phyloP scores from a whole-genome alignment of 2,797 vertebrate species.

The Emys orbicularis region DNA sequence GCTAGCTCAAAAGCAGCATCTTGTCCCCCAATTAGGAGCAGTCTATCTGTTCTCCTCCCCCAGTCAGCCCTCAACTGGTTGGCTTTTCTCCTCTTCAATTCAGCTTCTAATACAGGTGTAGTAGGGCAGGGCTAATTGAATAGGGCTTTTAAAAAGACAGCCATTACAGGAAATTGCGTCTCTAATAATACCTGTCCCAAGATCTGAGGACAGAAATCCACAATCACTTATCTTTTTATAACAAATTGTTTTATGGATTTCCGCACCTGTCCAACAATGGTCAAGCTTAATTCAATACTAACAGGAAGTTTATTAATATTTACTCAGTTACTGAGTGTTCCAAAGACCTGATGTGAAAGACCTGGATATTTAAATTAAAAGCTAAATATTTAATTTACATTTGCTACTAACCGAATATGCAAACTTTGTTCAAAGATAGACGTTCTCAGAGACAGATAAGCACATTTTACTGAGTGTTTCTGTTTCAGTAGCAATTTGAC shows the following conservation, averaged over 20 bases:
- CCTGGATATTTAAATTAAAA: constrained; percentile 55
- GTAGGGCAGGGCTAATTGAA: constrained; percentile 7
- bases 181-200: constrained; percentile 54
- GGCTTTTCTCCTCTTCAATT: background rate
- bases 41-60: background rate
- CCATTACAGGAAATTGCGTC: constrained; percentile 52
- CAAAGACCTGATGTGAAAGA: constrained; percentile 44
- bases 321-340: constrained; percentile 54
- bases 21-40: background rate
- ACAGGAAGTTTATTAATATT: constrained; percentile 52
- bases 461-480: background rate
- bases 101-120: background rate
- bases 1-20: background rate
- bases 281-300: constrained; percentile 27
- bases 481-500: background rate
- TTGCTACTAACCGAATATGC: constrained; percentile 23
- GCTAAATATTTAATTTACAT: constrained; percentile 41
- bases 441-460: constrained; percentile 18
- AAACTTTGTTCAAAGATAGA: constrained; percentile 27
- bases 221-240: constrained; percentile 12
- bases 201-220: constrained; percentile 32
- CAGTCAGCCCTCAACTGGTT: background rate
- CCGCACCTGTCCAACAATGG: constrained; percentile 40
- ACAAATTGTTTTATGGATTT: constrained; percentile 31
- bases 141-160: constrained; percentile 35